Percentiles rank a stretch among this genome's conserved stretches.
Evolutionary conservation across 2,888 invertebrate species (phyloP).

Genomic region (Podabrus alpinus): DNA sequence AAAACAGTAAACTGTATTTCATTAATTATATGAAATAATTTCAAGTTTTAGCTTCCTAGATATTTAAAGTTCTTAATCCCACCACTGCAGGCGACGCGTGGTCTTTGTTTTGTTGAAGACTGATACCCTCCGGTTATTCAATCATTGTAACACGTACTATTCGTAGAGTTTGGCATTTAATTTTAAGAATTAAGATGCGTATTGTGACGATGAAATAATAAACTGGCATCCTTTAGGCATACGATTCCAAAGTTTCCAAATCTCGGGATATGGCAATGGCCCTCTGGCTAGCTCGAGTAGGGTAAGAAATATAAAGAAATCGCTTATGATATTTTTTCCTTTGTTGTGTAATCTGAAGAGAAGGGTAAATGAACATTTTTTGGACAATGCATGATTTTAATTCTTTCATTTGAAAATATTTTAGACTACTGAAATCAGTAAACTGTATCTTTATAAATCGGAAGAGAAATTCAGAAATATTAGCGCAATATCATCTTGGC

Average conservation of each 20-base stretch:
- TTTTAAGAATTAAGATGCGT: not conserved
- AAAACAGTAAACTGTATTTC: not conserved
- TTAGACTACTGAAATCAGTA: too few species aligned
- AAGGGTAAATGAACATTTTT: not conserved
- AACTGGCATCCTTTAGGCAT: not conserved
- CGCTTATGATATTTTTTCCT: not conserved
- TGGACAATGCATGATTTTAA: too few species aligned
- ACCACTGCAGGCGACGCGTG: not conserved
- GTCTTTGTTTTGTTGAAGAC: not conserved
- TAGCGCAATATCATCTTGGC: too few species aligned
- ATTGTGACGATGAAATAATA: not conserved
- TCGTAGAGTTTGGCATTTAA: not conserved
- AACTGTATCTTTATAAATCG: too few species aligned
- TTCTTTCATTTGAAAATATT: too few species aligned
- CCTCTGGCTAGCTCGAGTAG: not conserved
- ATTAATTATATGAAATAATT: not conserved
- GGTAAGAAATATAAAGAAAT: not conserved
- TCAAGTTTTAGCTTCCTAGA: not conserved
- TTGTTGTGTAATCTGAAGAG: not conserved
- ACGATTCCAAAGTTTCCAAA: not conserved
- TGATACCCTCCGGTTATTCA: not conserved
- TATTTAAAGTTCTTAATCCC: not conserved
- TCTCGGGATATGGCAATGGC: too few species aligned
- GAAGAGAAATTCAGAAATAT: too few species aligned
- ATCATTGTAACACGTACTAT: not conserved